Evolutionary conservation across 1,140 invertebrate genomes (phyloP), one percentile per base, ranked within the genome.

Genomic region (Hycleus cichorii): DNA sequence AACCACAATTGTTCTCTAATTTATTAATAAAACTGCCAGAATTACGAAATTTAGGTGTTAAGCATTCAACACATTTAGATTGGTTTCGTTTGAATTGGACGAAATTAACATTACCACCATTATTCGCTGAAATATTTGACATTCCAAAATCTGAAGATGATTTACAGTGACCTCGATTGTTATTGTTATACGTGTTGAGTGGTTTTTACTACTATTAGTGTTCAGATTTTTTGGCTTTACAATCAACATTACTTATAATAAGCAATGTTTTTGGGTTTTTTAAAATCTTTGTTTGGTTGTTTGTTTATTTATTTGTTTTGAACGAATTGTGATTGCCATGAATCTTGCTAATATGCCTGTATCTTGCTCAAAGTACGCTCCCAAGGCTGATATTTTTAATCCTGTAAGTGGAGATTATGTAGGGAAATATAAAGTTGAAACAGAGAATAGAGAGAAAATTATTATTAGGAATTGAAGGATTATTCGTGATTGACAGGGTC

Each of bases 41-140:
- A 72, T 78, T 96, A 48, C 79, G 88, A 46, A 82, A 83, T 32
- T 80, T 97, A n/a, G 91, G 93, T 1, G 80, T 80, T 11, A 87
- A 88, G 64, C 93, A 97, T 75, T 82, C 85, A 59, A 85, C 88
- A 65, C 87, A 94, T 63, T 79, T 97, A 60, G 84, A 90, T 67
- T 97, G 93, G 92, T 95, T 93, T 73, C 82, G 93, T 59, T 77
- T 83, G 57, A 88, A 95, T 75, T 96, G 93, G 93, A 82, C 82
- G 54, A 86, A 87, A 65, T 80, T 95, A 39, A 82, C 85, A 58
- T 80, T 96, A 66, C 94, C 94, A 38, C 92, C 93, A 1, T 82
- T 98, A 39, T 97, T 95, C 74, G 91, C 94, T 25, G 95, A 98
- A 77, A 96, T 97, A 66, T 97, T 96, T 75, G 95, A 98, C 81